Evolutionary conservation across 2,797 vertebrate genomes (phyloP).

Genomic region (Hoplostethus atlanticus): DNA sequence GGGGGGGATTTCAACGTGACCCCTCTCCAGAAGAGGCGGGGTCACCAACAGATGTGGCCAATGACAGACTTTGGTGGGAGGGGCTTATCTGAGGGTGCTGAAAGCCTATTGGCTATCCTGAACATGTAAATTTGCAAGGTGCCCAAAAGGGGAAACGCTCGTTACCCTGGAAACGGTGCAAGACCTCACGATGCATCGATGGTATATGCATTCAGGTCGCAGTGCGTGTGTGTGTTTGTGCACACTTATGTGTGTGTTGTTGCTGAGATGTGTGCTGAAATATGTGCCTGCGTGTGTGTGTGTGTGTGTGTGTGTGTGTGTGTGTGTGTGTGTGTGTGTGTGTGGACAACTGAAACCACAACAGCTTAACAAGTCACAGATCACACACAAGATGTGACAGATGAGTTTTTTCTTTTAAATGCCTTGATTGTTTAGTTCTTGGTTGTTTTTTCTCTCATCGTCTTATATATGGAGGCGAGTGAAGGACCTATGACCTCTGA

Average conservation of each 20-base stretch:
- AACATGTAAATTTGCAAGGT: conserved; percentile 56
- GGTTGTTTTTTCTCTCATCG: not conserved
- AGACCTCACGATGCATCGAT: conserved; percentile 50
- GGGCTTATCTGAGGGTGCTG: conserved; percentile 53
- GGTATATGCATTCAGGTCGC: conserved; percentile 43
- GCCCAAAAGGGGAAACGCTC: conserved; percentile 55
- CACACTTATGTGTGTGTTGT: conserved; percentile 9
- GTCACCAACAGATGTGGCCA: not conserved
- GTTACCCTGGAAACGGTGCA: conserved; percentile 59
- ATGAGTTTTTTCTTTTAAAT: conserved; percentile 20
- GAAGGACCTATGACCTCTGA: conserved; percentile 27
- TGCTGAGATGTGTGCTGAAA: not conserved
- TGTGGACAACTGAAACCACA: conserved; percentile 16
- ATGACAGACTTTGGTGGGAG: conserved; percentile 20
- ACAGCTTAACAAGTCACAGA: conserved; percentile 2
- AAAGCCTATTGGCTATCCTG: conserved; percentile 63
- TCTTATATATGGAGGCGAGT: conserved; percentile 12
- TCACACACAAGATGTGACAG: conserved; percentile 12
- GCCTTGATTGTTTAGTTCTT: conserved; percentile 20
- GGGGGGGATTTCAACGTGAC: not conserved
- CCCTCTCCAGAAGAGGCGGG: conserved; percentile 11
- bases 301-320: conserved; percentile 6
- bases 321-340: conserved; percentile 9
- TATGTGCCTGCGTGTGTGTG: conserved; percentile 15
- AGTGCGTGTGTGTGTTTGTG: conserved; percentile 22